A percentile compares a stretch with the other conserved stretches of the same genome.
phyloP scores from a whole-genome alignment of 1,140 invertebrate species.

The Drosophila burlai region DNA sequence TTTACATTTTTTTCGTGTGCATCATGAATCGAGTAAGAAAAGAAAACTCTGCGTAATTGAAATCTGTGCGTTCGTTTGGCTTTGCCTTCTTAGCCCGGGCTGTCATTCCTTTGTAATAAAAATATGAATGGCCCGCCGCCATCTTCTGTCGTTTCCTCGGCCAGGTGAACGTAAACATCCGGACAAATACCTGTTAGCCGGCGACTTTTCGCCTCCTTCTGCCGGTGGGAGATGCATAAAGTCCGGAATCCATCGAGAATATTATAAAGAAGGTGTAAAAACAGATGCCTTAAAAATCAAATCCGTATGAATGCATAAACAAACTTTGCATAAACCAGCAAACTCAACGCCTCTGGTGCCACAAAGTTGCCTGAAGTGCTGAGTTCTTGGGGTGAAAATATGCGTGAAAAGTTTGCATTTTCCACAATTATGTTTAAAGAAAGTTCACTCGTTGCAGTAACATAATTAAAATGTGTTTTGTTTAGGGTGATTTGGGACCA shows the following conservation, averaged over 20 bases:
- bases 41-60: constrained; percentile 49
- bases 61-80: constrained; percentile 39
- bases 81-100: constrained; percentile 6
- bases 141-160: constrained; percentile 2
- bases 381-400: background rate
- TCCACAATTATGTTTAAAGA: background rate
- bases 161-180: constrained; percentile 43
- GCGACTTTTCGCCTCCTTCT: constrained; percentile 8
- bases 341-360: constrained; percentile 14
- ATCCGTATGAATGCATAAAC: constrained; percentile 45
- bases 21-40: background rate
- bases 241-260: constrained; percentile 30
- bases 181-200: constrained; percentile 9
- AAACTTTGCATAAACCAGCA: constrained; percentile 39
- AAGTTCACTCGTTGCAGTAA: background rate
- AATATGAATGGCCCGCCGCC: constrained; percentile 47
- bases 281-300: constrained; percentile 52
- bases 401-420: constrained; percentile 6
- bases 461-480: background rate
- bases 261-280: constrained; percentile 34
- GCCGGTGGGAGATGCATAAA: constrained; percentile 10
- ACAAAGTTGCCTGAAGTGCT: constrained; percentile 21
- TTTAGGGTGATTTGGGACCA: too few species aligned
- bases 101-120: constrained; percentile 45
- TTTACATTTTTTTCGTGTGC: constrained; percentile 4